Conservation (phyloP, 1,140 invertebrate species). For the Sycobia sp. region DNA sequence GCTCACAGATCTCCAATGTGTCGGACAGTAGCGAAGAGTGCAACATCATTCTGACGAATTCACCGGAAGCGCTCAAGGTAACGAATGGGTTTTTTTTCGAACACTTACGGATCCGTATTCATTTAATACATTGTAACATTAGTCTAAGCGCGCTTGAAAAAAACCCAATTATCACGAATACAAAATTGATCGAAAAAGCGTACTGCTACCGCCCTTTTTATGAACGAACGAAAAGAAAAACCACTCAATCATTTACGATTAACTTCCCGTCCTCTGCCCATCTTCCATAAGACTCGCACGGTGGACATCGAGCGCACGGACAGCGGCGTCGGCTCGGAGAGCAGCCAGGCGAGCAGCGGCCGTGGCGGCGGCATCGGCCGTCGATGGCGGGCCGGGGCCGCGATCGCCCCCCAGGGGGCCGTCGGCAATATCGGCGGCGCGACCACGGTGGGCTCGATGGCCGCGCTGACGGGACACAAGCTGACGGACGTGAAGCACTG, state of each 20-base stretch:
- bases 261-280: background rate
- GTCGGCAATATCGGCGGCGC: constrained; percentile 37
- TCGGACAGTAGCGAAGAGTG: constrained; percentile 66
- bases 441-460: background rate
- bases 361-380: constrained; percentile 47
- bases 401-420: constrained; percentile 51
- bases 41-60: constrained; percentile 57
- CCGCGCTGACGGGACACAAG: background rate
- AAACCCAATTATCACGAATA: no score
- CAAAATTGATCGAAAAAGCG: no score
- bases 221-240: no score
- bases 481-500: constrained; percentile 52
- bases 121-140: no score
- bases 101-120: no score
- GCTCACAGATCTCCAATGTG: constrained; percentile 64
- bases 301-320: constrained; percentile 86
- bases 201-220: no score
- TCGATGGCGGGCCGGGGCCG: constrained; percentile 53
- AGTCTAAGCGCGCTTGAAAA: no score
- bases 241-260: no score
- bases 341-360: constrained; percentile 83
- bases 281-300: constrained; percentile 56
- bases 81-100: background rate
- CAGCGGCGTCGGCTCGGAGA: constrained; percentile 91
- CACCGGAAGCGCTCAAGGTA: constrained; percentile 54